Evolutionary conservation across 2,888 invertebrate genomes (phyloP).

Genomic region (Lymantria dispar): DNA sequence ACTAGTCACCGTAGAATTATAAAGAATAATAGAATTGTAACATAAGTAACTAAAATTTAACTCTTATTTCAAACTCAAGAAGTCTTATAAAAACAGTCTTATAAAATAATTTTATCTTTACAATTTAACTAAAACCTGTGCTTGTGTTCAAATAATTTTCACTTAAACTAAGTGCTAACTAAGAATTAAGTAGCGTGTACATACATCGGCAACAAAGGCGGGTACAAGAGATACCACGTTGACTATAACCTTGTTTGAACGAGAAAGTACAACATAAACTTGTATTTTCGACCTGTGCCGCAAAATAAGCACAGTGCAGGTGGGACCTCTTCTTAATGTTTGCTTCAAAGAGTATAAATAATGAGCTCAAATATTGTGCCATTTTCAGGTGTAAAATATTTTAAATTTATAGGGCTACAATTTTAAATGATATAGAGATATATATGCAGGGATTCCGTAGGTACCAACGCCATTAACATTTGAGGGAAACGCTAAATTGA

Average conservation of each 20-base stretch:
- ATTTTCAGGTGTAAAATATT: neutral
- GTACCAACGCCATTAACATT: no score
- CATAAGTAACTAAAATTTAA: no score
- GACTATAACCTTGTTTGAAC: conserved; percentile 45
- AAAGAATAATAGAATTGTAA: no score
- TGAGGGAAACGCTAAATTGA: no score
- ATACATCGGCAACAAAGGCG: conserved; percentile 41
- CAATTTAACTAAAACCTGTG: conserved; percentile 15
- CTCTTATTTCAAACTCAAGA: no score
- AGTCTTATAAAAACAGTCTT: no score
- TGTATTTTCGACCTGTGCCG: conserved; percentile 48
- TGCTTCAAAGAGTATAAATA: neutral
- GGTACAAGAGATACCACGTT: conserved; percentile 46
- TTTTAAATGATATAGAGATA: neutral
- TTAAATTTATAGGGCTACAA: neutral
- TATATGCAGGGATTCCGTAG: no score
- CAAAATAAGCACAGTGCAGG: conserved; percentile 44
- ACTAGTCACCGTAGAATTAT: no score
- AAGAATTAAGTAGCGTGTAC: conserved; percentile 47
- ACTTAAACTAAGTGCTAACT: conserved; percentile 26
- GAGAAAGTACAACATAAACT: conserved; percentile 58
- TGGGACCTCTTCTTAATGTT: conserved; percentile 20
- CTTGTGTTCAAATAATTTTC: no score
- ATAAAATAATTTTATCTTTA: neutral
- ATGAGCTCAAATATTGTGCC: neutral